phyloP scores from a whole-genome alignment of 2,888 invertebrate genomes.

The Hypsopygia costalis region DNA sequence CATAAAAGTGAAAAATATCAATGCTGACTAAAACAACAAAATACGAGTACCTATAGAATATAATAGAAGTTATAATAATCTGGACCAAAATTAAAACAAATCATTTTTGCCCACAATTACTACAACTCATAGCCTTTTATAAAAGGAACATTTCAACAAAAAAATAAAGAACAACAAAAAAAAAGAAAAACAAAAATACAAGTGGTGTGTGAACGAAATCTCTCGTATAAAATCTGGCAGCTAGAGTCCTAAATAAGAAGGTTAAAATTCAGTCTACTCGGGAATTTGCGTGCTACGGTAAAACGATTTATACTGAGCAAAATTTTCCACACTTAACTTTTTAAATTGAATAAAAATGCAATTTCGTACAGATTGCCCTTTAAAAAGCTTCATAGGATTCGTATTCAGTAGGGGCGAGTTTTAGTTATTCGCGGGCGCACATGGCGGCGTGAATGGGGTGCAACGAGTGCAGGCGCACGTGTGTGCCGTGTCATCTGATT shows the following conservation, averaged over 20 bases:
- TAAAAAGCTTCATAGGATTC: slow-evolving; percentile 52
- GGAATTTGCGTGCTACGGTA: slow-evolving; percentile 9
- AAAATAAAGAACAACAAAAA: background rate
- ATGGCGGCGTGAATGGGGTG: slow-evolving; percentile 46
- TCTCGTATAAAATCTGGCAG: background rate
- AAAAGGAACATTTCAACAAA: background rate
- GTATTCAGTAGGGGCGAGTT: slow-evolving; percentile 46
- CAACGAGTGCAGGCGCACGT: slow-evolving; percentile 44
- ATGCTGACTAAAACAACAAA: too few relatives aligned
- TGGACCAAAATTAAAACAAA: too few relatives aligned
- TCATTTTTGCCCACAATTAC: too few relatives aligned
- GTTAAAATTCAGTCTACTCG: slow-evolving; percentile 7
- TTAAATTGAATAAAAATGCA: slow-evolving; percentile 57
- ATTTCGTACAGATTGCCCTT: slow-evolving; percentile 45
- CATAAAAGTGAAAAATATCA: too few relatives aligned
- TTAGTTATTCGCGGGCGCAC: slow-evolving; percentile 48
- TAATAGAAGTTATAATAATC: too few relatives aligned
- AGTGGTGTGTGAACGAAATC: background rate
- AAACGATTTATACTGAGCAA: slow-evolving; percentile 15
- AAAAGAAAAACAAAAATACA: too few relatives aligned
- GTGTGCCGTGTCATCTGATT: slow-evolving; percentile 48
- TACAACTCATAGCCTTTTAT: too few relatives aligned
- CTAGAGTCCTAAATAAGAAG: background rate
- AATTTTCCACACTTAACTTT: slow-evolving; percentile 27
- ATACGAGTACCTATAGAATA: too few relatives aligned